Base-by-base conservation (phyloP, 2,888 invertebrate genomes). In the Scrobipalpa atriplicella region DNA sequence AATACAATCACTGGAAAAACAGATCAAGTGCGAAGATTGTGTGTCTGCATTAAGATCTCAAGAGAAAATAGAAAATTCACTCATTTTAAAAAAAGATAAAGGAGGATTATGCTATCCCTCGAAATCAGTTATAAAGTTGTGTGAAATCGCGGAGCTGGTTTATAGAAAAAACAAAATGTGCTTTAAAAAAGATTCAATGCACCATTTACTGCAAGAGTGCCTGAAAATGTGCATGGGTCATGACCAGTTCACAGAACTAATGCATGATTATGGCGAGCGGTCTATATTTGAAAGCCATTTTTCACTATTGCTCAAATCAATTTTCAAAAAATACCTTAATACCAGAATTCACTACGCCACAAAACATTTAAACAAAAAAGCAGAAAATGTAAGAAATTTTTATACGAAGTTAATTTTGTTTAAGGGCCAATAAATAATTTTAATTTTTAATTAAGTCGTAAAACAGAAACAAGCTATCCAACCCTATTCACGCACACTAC, bases 1-100 rank as follows among this genome's bases (percentile, higher is more conserved):
- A 6, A 18, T 65, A 13, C 39, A 58, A 56, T 2, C 10, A 5
- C 9, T 58, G 19, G 65, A 65, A 36, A n/a, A 16, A 41, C 56
- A 65, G 39, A 21, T 65, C 8, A 18, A 58, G 58, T 65, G 65
- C 19, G 58, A 65, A 13, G 13, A 65, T 8, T 65, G 65, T 16
- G 9, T 65, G 29, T n/a, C 65, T 58, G 5, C 58, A 43, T 43
- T 65, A 21, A n/a, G 5, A 7, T 58, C 65, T 11, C 0, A 36
- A 16, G 65, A 58, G 18, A 65, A 60, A 60, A 36, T 29, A 0
- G 16, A 60, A 47, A 11, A 60, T 47, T n/a, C 65, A 11, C n/a
- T 65, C 10, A 8, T n/a, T 3, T 43, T 19, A 19, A 65, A 13
- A 29, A 58, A 60, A 60, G 60, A 65, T 51, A 65, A 65, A 38